Evolutionary conservation across 1,140 invertebrate genomes (phyloP), one percentile per base, ranked within the genome.

Genomic region (Protaetia brevitarsis): DNA sequence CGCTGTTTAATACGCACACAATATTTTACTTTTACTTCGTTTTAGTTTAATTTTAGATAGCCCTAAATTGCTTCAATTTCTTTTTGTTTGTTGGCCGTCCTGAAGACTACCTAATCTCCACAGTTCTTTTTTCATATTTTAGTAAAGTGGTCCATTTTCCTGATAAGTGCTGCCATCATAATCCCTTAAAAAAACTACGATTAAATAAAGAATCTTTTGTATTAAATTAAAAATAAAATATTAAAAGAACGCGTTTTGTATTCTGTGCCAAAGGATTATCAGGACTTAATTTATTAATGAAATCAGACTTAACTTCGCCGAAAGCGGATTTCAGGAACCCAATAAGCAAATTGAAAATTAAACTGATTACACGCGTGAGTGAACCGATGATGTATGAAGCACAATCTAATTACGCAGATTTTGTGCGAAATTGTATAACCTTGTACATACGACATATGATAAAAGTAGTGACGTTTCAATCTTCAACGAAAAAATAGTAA

Each of bases 401-500:
- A 59, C 57, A 59, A 59, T 59, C 57, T 31, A 29, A 59, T 10
- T 3, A 59, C 28, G 21, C 41, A 51, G 19, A 19, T 23, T 45
- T n/a, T 10, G 57, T 59, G 29, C 28, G 13, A 13, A 59, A 13
- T 59, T 26, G 19, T 26, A n/a, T n/a, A 8, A 51, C 41, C 11
- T 51, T 51, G 41, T 51, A 51, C 41, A 51, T 51, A 51, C 31
- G 31, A 34, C n/a, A 59, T 28, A 59, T n/a, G 41, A 51, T 51
- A 26, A 51, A 51, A 23, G 41, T 51, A 51, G 41, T 51, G 57
- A 31, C 62, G 74, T 76, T 76, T 73, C 74, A 74, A 76, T 74
- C 69, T 77, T 77, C 74, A 77, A 75, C 75, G 75, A 76, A 76
- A 76, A 76, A 67, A 65, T 68, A 68, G 60, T 56, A 59, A 19